Conservation (phyloP, 2,888 invertebrate species). For the Mesodorylaimus sp. region DNA sequence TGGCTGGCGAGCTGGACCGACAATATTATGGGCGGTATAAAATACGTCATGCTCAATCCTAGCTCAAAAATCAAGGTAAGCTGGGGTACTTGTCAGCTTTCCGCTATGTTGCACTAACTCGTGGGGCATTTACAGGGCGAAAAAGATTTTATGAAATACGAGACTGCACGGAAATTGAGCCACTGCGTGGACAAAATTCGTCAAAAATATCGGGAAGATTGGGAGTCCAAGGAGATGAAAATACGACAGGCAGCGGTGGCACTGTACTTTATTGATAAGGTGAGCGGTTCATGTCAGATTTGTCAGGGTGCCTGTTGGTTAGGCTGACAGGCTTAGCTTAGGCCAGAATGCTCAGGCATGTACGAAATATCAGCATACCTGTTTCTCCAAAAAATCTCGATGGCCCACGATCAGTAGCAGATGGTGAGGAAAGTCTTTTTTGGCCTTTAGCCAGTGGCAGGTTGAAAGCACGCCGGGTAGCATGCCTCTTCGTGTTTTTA, state of each 20-base stretch:
- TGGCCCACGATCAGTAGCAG: no score
- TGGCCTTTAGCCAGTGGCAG: no score
- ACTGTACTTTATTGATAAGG: conserved; percentile 91
- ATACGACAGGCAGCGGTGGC: conserved; percentile 91
- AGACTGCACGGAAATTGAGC: conserved; percentile 77
- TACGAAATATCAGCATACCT: no score
- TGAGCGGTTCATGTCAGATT: conserved; percentile 18
- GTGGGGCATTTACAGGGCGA: conserved; percentile 45
- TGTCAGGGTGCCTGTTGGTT: no score
- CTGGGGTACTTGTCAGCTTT: not conserved
- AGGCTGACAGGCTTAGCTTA: no score
- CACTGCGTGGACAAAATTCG: conserved; percentile 80
- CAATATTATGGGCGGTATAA: conserved; percentile 73
- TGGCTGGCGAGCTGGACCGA: conserved; percentile 98
- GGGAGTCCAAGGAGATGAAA: conserved; percentile 96
- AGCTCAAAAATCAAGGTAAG: conserved; percentile 72
- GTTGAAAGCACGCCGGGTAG: no score
- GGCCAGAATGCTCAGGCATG: no score
- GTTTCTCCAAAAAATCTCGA: no score
- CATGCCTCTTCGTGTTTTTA: no score
- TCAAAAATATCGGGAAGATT: conserved; percentile 63
- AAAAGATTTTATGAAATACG: conserved; percentile 98
- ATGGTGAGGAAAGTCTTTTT: no score
- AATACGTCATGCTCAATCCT: conserved; percentile 98
- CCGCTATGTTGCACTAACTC: not conserved